Conservation (phyloP, 2,113 vertebrate genomes). For the Lophochroa leadbeateri region DNA sequence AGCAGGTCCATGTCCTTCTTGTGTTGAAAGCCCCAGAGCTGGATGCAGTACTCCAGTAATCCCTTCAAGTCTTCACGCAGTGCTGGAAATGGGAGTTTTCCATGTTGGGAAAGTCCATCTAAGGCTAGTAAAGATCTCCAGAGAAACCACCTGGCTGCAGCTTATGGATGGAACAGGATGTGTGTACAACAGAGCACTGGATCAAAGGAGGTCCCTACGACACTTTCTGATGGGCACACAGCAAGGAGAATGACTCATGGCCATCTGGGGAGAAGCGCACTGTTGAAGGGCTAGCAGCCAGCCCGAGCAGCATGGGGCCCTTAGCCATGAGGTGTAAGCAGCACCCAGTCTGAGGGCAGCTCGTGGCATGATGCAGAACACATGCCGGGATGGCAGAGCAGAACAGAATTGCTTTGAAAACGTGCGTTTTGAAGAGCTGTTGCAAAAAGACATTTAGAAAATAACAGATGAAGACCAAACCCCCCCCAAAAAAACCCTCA, state of each 20-base stretch:
- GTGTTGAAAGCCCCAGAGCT: not conserved
- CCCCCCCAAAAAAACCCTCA: not conserved
- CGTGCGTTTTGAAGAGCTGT: not conserved
- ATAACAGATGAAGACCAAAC: not conserved
- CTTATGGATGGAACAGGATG: not conserved
- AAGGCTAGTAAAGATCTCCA: not conserved
- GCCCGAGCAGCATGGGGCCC: fast-evolving
- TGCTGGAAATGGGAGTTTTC: not conserved
- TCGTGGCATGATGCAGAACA: fast-evolving
- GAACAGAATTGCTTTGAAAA: not conserved
- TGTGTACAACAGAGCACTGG: no score
- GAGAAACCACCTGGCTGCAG: not conserved
- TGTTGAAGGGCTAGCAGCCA: not conserved
- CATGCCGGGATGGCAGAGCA: no score
- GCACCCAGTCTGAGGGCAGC: not conserved
- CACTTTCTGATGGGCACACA: not conserved
- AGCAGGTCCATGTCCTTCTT: not conserved
- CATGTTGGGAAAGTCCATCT: not conserved
- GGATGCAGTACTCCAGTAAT: not conserved
- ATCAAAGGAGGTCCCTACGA: not conserved
- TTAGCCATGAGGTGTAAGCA: not conserved
- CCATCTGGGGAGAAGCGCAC: not conserved
- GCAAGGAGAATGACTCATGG: not conserved
- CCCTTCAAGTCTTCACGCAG: not conserved
- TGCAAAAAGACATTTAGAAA: not conserved